Evolutionary conservation across 53 echinoderm and acorn worm genomes (phyloP), one percentile per base, ranked within the genome.

Genomic region (Temnopleurus reevesii): DNA sequence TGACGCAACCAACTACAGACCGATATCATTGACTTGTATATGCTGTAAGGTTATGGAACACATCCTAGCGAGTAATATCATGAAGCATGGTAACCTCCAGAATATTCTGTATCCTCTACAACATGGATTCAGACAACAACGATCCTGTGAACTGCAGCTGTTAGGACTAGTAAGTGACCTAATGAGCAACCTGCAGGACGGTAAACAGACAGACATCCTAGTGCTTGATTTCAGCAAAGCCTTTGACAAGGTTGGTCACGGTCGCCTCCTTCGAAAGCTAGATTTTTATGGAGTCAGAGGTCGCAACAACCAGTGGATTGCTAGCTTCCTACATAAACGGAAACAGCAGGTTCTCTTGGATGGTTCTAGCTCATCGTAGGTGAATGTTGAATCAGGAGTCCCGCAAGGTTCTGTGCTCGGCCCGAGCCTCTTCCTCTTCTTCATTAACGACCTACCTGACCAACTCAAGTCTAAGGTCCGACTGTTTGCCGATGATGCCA

Each of bases 1-100:
- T 46, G 81, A 81, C 10, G 51, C 81, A 49, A 31, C 81, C 28
- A 81, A 81, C 53, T 81, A 81, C 81, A 45, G 81, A 18, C 81
- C 54, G 12, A 31, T 81, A 31, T 81, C 81, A 27, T 53, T 53
- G 4, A 81, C 81, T 4, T 28, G 81, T 33, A 0, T 81, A 31
- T 81, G 81, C 53, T 30, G 53, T 12, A 49, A 81, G 46, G 47
- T 81, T 41, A 29, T 82, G 9, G 82, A 82, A 17, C n/a, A 82
- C 71, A 76, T 89, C 33, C 7, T 89, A 31, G 76, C 76, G 49
- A 89, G 76, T 27, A 53, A 51, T 76, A 89, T 89, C 49, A 89
- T 89, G 89, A 46, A 12, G n/a, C 89, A 89, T 76, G 89, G 45
- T 1, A 38, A 38, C 31, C 46, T 29, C 19, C 71, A 89, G 21